Conservation (phyloP, 2,113 vertebrate genomes). For the Phrynosoma blainvillii region DNA sequence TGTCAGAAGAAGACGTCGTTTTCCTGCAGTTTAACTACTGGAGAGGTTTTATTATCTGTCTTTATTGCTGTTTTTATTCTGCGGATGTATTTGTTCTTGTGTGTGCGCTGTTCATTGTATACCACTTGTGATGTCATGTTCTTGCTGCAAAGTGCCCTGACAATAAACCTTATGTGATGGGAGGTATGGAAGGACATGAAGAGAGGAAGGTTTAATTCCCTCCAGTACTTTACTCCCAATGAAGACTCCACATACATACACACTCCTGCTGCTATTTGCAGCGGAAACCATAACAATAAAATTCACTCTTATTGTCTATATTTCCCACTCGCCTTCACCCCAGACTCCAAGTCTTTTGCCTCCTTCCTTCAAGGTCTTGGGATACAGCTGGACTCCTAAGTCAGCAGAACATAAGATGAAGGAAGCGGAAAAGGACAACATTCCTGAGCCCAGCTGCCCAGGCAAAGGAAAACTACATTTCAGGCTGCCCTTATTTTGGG, state of each 20-base stretch:
- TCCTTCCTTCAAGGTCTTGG: neutral
- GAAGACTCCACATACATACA: too few relatives aligned
- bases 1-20: neutral
- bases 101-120: neutral
- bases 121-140: neutral
- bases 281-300: neutral
- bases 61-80: neutral
- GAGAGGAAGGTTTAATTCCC: too few relatives aligned
- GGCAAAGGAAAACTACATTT: neutral
- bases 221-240: too few relatives aligned
- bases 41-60: neutral
- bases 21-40: neutral
- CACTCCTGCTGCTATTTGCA: too few relatives aligned
- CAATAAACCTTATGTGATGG: neutral
- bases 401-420: neutral
- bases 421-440: neutral
- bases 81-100: neutral
- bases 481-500: neutral
- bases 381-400: conserved; percentile 1
- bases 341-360: neutral
- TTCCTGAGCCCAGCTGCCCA: conserved; percentile 1
- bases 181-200: neutral
- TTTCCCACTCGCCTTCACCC: neutral
- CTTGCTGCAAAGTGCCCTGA: neutral
- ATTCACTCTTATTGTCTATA: neutral